These are phyloP conservation scores for Leptopterna dolabrata DNA, from an alignment of 2,888 invertebrate species.

Conservation along the genomic window DNA sequence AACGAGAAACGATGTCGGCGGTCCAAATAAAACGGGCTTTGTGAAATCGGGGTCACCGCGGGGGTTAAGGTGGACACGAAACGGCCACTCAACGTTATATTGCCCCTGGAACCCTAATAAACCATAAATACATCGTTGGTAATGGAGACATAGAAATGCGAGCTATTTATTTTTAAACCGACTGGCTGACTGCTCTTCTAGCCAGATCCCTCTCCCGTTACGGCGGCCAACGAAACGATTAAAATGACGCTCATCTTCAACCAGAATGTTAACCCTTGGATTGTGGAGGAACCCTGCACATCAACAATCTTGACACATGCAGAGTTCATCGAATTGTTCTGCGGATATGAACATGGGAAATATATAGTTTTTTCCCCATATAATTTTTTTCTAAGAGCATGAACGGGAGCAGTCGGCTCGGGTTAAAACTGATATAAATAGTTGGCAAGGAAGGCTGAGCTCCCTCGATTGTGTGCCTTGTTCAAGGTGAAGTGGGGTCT, in stretches of 20 bases:
- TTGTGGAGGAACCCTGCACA: background rate
- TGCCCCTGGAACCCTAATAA: conserved; percentile 20
- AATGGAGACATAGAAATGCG: conserved; percentile 50
- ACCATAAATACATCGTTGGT: conserved; percentile 37
- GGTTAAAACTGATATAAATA: conserved; percentile 52
- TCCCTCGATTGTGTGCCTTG: conserved; percentile 46
- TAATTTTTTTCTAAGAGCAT: conserved; percentile 10
- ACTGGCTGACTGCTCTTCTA: conserved; percentile 40
- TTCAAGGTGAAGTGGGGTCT: conserved; percentile 39
- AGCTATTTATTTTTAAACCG: conserved; percentile 54
- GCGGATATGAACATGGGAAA: background rate
- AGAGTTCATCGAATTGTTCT: background rate
- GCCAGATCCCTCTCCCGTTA: conserved; percentile 44
- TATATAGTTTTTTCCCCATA: background rate
- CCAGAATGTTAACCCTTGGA: background rate
- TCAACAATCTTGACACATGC: background rate
- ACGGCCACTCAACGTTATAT: background rate
- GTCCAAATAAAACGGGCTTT: background rate
- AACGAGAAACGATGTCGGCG: background rate
- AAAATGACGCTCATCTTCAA: conserved; percentile 20
- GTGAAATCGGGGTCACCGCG: background rate
- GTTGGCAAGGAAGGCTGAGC: conserved; percentile 36
- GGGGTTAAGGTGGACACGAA: background rate
- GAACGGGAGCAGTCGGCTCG: conserved; percentile 46
- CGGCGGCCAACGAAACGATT: conserved; percentile 30